Percentiles rank a stretch among this genome's conserved stretches.
Evolutionary conservation across 2,888 invertebrate species (phyloP).

Genomic region (Taenaris catops): DNA sequence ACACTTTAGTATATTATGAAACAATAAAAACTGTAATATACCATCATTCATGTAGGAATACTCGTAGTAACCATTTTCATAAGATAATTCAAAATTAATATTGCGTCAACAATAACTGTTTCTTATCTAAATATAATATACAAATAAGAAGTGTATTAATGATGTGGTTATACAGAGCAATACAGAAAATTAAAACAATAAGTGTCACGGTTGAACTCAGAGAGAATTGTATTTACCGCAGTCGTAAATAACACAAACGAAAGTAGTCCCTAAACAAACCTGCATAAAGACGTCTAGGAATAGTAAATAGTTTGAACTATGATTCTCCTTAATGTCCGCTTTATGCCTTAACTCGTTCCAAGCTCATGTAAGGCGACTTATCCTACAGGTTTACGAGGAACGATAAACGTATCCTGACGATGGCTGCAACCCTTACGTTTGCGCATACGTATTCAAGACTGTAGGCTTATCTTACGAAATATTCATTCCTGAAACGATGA

Average conservation of each 20-base stretch:
- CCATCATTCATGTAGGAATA: too few species aligned
- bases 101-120: too few species aligned
- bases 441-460: slow-evolving; percentile 28
- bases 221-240: slow-evolving; percentile 14
- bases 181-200: slow-evolving; percentile 57
- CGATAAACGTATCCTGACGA: slow-evolving; percentile 54
- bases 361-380: slow-evolving; percentile 56
- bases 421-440: slow-evolving; percentile 30
- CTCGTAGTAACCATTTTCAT: too few species aligned
- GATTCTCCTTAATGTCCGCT: slow-evolving; percentile 47
- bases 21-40: too few species aligned
- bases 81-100: too few species aligned
- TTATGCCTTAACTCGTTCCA: slow-evolving; percentile 50
- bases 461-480: slow-evolving; percentile 28
- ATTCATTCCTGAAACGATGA: too few species aligned
- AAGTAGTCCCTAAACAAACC: slow-evolving; percentile 10
- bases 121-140: too few species aligned
- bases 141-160: slow-evolving; percentile 46
- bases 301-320: slow-evolving; percentile 24
- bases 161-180: slow-evolving; percentile 36
- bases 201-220: slow-evolving; percentile 34
- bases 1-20: too few species aligned
- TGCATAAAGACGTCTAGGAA: slow-evolving; percentile 11
- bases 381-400: slow-evolving; percentile 53
- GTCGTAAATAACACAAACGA: slow-evolving; percentile 7